Conservation (phyloP, 2,797 vertebrate species). For the Hydrolagus colliei region DNA sequence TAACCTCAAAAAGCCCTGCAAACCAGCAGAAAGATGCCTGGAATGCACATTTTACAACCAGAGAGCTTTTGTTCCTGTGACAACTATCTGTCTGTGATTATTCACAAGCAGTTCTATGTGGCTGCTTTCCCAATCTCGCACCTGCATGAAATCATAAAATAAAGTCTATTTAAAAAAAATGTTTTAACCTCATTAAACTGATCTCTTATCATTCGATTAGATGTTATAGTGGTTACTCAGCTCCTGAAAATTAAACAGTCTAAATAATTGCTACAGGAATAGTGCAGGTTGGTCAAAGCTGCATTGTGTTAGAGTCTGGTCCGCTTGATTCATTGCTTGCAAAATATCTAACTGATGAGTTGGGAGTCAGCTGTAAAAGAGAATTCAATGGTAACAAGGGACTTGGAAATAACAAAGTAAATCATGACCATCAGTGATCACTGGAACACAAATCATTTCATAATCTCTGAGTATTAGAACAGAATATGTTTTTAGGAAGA, state of each 20-base stretch:
- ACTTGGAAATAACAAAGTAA: neutral
- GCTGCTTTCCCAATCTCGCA: neutral
- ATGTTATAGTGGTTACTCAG: neutral
- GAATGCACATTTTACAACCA: neutral
- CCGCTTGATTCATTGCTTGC: neutral
- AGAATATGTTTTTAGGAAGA: neutral
- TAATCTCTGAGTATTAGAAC: neutral
- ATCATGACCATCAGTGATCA: neutral
- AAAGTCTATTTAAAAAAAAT: neutral
- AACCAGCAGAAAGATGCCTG: neutral
- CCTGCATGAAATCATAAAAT: neutral
- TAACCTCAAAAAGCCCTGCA: neutral
- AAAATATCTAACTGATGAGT: neutral
- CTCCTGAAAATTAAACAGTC: neutral
- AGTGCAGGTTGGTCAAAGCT: neutral
- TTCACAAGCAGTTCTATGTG: neutral
- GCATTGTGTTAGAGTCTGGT: neutral
- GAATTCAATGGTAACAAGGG: neutral
- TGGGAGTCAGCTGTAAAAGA: neutral
- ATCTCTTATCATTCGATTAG: neutral
- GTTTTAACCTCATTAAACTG: neutral
- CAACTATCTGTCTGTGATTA: neutral
- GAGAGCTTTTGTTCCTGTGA: neutral
- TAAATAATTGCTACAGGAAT: neutral
- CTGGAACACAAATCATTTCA: neutral